phyloP scores from a whole-genome alignment of 2,797 vertebrate genomes.

The Psittacula derbiana region DNA sequence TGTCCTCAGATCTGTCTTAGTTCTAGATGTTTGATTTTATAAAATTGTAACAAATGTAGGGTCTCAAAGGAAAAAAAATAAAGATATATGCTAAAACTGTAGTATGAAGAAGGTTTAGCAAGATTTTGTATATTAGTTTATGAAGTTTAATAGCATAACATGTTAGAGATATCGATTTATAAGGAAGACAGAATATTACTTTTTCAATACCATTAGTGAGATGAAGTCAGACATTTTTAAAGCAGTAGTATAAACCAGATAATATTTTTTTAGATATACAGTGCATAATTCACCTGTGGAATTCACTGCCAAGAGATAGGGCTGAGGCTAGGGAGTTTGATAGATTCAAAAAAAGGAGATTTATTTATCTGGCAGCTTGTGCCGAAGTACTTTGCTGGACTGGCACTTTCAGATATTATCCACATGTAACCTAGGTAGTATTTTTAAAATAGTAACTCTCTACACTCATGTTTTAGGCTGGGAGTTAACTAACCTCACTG shows the following conservation, averaged over 20 bases:
- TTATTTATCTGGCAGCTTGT: not conserved
- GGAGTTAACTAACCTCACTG: not conserved
- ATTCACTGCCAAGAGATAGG: not conserved
- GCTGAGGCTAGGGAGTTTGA: not conserved
- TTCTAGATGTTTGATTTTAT: not conserved
- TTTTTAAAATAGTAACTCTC: not conserved
- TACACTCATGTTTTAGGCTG: not conserved
- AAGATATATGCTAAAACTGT: not conserved
- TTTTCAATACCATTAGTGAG: not conserved
- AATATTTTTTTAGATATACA: not conserved
- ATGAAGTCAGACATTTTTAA: not conserved
- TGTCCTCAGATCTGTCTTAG: not conserved
- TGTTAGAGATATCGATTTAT: not conserved
- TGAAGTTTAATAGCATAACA: not conserved
- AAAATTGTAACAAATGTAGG: not conserved
- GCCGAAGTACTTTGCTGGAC: not conserved
- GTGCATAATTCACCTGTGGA: not conserved
- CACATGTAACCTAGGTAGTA: not conserved
- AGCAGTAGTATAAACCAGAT: not conserved
- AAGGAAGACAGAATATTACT: not conserved
- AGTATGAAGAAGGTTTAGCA: not conserved
- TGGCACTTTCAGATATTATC: not conserved
- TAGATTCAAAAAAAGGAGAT: not conserved
- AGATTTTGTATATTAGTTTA: not conserved
- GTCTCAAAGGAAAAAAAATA: not conserved